phyloP scores from a whole-genome alignment of 2,888 invertebrate species.

The Nemapogon koenigi region DNA sequence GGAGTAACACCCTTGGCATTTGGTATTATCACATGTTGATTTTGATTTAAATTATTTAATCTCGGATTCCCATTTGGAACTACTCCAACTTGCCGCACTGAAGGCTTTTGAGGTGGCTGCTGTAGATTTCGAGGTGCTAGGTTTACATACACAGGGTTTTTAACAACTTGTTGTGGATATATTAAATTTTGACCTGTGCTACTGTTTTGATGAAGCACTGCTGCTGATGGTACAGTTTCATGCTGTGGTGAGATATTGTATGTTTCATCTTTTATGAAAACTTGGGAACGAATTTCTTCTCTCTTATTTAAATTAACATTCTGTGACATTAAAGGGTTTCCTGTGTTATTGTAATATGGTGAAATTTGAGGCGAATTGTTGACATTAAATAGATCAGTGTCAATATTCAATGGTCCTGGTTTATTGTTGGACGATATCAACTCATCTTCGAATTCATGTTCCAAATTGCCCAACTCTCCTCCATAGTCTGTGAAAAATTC shows the following conservation, averaged over 20 bases:
- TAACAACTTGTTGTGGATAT: slow-evolving; percentile 49
- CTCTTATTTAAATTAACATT: not conserved
- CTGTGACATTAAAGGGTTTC: slow-evolving; percentile 43
- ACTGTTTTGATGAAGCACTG: slow-evolving; percentile 37
- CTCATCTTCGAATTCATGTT: slow-evolving; percentile 58
- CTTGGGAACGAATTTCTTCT: slow-evolving; percentile 22
- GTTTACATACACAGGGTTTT: slow-evolving; percentile 49
- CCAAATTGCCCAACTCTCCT: slow-evolving; percentile 68
- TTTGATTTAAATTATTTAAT: slow-evolving; percentile 27
- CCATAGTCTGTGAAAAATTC: slow-evolving; percentile 73
- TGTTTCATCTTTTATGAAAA: slow-evolving; percentile 35
- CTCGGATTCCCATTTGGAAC: slow-evolving; percentile 29
- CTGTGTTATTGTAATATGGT: slow-evolving; percentile 32
- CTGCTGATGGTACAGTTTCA: slow-evolving; percentile 30
- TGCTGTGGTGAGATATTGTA: slow-evolving; percentile 31
- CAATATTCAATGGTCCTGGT: slow-evolving; percentile 32
- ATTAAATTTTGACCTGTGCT: slow-evolving; percentile 33
- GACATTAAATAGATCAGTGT: slow-evolving; percentile 31
- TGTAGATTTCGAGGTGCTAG: slow-evolving; percentile 38
- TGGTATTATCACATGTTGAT: slow-evolving; percentile 41
- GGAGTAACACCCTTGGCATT: slow-evolving; percentile 41
- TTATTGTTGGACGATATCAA: slow-evolving; percentile 40
- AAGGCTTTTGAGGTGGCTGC: slow-evolving; percentile 32
- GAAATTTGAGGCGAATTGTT: slow-evolving; percentile 35
- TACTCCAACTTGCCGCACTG: slow-evolving; percentile 35